Conservation (phyloP, 1,140 invertebrate species). For the Aporrectodea caliginosa region DNA sequence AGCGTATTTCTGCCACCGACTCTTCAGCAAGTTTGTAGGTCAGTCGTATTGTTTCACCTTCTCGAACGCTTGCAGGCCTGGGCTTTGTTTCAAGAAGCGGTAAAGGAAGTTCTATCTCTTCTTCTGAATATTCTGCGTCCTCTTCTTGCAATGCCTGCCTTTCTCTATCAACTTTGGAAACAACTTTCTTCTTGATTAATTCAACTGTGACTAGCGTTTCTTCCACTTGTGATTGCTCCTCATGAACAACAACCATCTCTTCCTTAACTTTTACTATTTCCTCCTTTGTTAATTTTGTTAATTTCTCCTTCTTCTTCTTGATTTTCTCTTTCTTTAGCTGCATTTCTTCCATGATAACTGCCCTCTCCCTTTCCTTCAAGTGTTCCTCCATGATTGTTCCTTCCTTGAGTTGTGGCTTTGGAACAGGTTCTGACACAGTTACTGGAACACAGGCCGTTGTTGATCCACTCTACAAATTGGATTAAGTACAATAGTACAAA, state of each 20-base stretch:
- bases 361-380: background rate
- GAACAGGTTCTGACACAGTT: background rate
- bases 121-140: background rate
- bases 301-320: background rate
- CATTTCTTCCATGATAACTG: background rate
- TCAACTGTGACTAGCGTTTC: no score
- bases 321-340: background rate
- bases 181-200: slow-evolving; percentile 55
- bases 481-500: no score
- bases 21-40: background rate
- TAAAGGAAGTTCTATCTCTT: background rate
- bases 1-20: slow-evolving; percentile 45
- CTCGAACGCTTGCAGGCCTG: background rate
- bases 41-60: slow-evolving; percentile 11
- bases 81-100: slow-evolving; percentile 6
- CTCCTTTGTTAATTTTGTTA: slow-evolving; percentile 7
- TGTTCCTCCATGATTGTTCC: background rate
- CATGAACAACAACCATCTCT: no score
- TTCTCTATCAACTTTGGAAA: slow-evolving; percentile 64
- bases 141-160: slow-evolving; percentile 57
- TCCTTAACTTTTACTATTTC: slow-evolving; percentile 1
- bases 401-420: background rate
- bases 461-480: background rate
- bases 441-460: background rate
- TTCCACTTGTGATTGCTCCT: no score